Percentiles rank a stretch among this genome's conserved stretches.
phyloP scores from a whole-genome alignment of 2,113 vertebrate species.

The Riparia riparia region DNA sequence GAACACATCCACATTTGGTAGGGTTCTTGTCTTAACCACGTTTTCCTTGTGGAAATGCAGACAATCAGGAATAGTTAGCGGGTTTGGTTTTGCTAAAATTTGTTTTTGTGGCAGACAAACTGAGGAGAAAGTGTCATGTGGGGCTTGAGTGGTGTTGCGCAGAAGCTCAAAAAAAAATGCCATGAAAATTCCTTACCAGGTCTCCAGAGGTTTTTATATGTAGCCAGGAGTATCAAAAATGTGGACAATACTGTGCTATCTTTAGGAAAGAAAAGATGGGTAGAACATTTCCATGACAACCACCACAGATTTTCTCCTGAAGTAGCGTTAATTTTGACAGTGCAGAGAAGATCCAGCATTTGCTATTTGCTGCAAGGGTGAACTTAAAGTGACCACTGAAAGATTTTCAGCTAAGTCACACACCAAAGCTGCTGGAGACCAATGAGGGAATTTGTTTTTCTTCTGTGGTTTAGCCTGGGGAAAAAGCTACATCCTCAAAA shows the following conservation, averaged over 20 bases:
- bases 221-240: neutral
- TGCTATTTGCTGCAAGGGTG: neutral
- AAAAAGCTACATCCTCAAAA: neutral
- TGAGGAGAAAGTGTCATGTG: neutral
- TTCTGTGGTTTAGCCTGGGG: neutral
- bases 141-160: neutral
- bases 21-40: neutral
- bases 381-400: neutral
- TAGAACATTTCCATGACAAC: constrained; percentile 61
- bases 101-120: neutral
- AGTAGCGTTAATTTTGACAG: neutral
- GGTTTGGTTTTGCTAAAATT: neutral
- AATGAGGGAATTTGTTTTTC: neutral
- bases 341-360: neutral
- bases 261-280: constrained; percentile 27
- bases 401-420: neutral
- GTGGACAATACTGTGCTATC: neutral
- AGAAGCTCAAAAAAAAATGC: neutral
- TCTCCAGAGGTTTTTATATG: neutral
- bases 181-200: neutral
- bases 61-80: neutral
- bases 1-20: neutral
- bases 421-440: neutral
- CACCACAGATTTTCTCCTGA: neutral
- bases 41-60: neutral